phyloP scores from a whole-genome alignment of 2,113 vertebrate genomes.

The Mellivora capensis region DNA sequence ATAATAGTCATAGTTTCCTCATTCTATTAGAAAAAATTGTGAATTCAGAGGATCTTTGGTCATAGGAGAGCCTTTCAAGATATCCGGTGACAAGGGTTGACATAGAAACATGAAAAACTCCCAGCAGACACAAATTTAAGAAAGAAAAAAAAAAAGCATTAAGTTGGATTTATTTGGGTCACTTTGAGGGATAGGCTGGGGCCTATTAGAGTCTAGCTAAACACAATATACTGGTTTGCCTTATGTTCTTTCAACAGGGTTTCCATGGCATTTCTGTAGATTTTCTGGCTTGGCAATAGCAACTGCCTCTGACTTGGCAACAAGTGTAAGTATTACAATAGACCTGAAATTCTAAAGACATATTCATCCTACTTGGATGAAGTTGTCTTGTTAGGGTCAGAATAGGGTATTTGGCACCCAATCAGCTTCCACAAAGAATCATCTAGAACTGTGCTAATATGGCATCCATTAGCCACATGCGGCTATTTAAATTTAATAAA shows the following conservation, averaged over 20 bases:
- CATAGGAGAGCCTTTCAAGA: neutral
- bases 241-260: neutral
- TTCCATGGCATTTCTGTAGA: neutral
- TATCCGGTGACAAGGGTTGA: neutral
- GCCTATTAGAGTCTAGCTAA: neutral
- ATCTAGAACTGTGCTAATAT: neutral
- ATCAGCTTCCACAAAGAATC: neutral
- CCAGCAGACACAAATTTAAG: neutral
- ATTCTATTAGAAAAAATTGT: neutral
- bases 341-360: conserved; percentile 2
- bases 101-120: conserved; percentile 15
- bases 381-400: neutral
- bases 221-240: neutral
- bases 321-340: neutral
- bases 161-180: neutral
- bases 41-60: neutral
- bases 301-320: neutral
- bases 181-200: neutral
- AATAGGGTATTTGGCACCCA: neutral
- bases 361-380: neutral
- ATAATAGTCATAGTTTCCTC: neutral
- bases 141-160: neutral
- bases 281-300: neutral
- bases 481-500: neutral
- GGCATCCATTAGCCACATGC: neutral